Evolutionary conservation across 1,140 invertebrate genomes (phyloP), one percentile per base, ranked within the genome.

Genomic region (Coenobita brevimanus): DNA sequence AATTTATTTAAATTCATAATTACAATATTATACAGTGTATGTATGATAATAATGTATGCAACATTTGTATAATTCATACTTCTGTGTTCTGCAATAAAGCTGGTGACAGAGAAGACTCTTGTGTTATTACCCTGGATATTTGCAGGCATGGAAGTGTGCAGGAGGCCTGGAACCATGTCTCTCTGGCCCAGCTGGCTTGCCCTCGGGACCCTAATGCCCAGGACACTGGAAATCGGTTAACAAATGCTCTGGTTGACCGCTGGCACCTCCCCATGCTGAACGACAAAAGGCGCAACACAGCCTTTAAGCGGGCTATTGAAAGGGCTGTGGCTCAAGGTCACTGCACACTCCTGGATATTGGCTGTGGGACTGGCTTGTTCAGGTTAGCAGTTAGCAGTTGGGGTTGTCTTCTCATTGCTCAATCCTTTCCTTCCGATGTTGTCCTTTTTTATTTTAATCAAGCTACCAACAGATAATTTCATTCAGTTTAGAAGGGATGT

Each of bases 261-360:
- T 97, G 96, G 96, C 96, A 97, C 92, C 97, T 95, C 92, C 92
- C 95, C 82, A 97, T 97, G 96, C 91, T 97, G 3, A 97, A 97
- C 93, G 96, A 97, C 92, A 93, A 92, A 67, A 91, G 92, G 33
- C 93, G 96, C 80, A 97, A 97, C 93, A 91, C 93, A 82, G 93
- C 94, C 8, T 97, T 95, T 91, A 93, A 93, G 79, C 90, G 92
- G 86, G 96, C 95, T 1, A 96, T 97, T 89, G 89, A 91, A 13
- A 93, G 94, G 86, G 94, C 92, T 84, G 91, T 96, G 24, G 91
- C 92, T 17, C 90, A 92, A 71, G 94, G 94, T 27, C 94, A 93
- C 88, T 92, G 93, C 76, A 93, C 92, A 89, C 94, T 96, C 6
- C 91, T 97, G 24, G 96, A 97, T 92, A 94, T 97, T 88, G 96